Evolutionary conservation across 35 echinoderm and acorn worm species (phyloP).

Genomic region (Acanthaster planci): DNA sequence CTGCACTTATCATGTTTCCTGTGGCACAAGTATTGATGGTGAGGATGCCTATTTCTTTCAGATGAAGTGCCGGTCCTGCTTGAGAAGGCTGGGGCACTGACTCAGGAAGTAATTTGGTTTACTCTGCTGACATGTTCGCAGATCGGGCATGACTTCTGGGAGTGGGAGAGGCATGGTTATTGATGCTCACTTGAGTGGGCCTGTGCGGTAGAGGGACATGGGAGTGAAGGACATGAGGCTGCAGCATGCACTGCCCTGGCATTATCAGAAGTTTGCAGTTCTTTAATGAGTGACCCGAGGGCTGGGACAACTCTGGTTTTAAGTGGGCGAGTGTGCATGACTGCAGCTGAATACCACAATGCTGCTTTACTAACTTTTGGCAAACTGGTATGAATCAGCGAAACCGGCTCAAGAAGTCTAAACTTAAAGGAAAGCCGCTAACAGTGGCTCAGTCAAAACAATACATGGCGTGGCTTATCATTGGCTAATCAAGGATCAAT

Average conservation of each 20-base stretch:
- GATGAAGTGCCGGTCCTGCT: conserved; percentile 42
- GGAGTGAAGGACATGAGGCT: neutral
- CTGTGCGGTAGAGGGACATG: neutral
- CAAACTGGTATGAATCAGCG: too few species aligned
- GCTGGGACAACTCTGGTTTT: conserved; percentile 32
- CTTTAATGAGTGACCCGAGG: conserved; percentile 33
- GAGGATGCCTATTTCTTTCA: neutral
- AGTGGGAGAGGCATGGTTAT: too few species aligned
- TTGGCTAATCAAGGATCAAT: too few species aligned
- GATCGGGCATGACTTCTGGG: conserved; percentile 15
- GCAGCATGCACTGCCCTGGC: conserved; percentile 30
- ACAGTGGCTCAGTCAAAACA: too few species aligned
- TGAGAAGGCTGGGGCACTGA: conserved; percentile 46
- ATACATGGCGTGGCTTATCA: too few species aligned
- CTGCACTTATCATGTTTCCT: conserved; percentile 62
- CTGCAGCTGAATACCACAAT: too few species aligned
- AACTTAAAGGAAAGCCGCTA: too few species aligned
- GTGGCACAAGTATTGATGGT: conserved; percentile 66
- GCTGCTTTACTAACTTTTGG: too few species aligned
- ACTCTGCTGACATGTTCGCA: conserved; percentile 51
- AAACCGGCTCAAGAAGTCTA: too few species aligned
- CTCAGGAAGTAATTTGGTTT: conserved; percentile 50
- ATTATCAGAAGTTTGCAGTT: conserved; percentile 26
- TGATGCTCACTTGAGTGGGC: too few species aligned
- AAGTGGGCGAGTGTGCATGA: conserved; percentile 35